phyloP scores from a whole-genome alignment of 2,888 invertebrate species.

The Leucania comma region DNA sequence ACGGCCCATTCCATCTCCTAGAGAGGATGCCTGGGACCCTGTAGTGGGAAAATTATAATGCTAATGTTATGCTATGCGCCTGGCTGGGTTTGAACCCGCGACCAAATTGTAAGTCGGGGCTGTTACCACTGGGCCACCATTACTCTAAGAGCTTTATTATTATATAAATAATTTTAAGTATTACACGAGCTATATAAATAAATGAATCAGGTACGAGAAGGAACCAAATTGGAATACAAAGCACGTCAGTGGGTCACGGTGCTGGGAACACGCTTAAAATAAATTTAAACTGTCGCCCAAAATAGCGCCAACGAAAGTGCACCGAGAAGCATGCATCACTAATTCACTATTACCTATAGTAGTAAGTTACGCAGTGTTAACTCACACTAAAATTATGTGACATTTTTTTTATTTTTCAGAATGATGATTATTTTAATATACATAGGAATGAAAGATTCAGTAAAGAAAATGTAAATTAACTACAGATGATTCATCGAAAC shows the following conservation, averaged over 20 bases:
- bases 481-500: slow-evolving; percentile 57
- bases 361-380: slow-evolving; percentile 30
- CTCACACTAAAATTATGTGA: slow-evolving; percentile 11
- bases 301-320: slow-evolving; percentile 80
- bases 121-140: too few relatives aligned
- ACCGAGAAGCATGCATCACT: slow-evolving; percentile 67
- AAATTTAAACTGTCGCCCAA: slow-evolving; percentile 78
- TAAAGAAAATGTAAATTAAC: slow-evolving; percentile 14
- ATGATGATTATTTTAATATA: background rate
- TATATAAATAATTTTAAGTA: background rate
- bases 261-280: slow-evolving; percentile 81
- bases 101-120: too few relatives aligned
- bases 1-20: too few relatives aligned
- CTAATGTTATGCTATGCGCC: too few relatives aligned
- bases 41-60: too few relatives aligned
- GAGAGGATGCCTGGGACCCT: too few relatives aligned
- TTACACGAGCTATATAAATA: slow-evolving; percentile 69
- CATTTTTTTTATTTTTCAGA: background rate
- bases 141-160: background rate
- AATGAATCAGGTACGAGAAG: slow-evolving; percentile 73
- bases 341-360: slow-evolving; percentile 26
- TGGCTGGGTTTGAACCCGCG: too few relatives aligned
- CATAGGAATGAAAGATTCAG: background rate
- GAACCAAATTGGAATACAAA: slow-evolving; percentile 79
- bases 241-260: slow-evolving; percentile 85